Conservation (phyloP, 2,113 vertebrate species). For the Rana temporaria region DNA sequence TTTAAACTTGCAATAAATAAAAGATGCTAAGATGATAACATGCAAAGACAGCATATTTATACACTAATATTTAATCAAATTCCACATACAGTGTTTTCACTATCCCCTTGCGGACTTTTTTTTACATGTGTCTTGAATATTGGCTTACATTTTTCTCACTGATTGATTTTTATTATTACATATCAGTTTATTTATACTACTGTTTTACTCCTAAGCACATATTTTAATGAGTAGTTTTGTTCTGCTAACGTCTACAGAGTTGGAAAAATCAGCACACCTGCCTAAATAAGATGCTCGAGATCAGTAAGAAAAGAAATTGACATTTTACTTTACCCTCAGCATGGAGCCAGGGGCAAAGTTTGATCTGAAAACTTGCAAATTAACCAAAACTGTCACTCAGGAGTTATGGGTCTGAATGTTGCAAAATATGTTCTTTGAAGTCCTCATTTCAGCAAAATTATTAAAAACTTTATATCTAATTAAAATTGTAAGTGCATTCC, state of each 20-base stretch:
- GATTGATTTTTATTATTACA: constrained; percentile 83
- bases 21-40: constrained; percentile 83
- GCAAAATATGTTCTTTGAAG: constrained; percentile 98
- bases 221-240: constrained; percentile 89
- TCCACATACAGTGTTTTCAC: constrained; percentile 74
- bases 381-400: constrained; percentile 95
- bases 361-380: constrained; percentile 92
- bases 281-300: constrained; percentile 91
- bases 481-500: constrained; percentile 99
- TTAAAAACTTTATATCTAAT: constrained; percentile 99
- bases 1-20: constrained; percentile 81
- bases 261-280: constrained; percentile 87
- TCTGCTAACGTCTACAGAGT: constrained; percentile 78
- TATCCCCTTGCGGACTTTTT: constrained; percentile 74
- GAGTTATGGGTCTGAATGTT: constrained; percentile 91
- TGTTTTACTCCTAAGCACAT: constrained; percentile 79
- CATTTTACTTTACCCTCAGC: constrained; percentile 89
- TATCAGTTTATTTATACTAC: constrained; percentile 83
- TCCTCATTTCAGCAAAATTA: constrained; percentile 97
- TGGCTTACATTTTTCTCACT: constrained; percentile 81
- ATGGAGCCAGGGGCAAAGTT: constrained; percentile 90
- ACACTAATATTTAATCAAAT: constrained; percentile 83
- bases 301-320: constrained; percentile 88
- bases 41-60: constrained; percentile 80
- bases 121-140: constrained; percentile 84